phyloP scores from a whole-genome alignment of 2,888 invertebrate genomes.

The Eupithecia tripunctaria region DNA sequence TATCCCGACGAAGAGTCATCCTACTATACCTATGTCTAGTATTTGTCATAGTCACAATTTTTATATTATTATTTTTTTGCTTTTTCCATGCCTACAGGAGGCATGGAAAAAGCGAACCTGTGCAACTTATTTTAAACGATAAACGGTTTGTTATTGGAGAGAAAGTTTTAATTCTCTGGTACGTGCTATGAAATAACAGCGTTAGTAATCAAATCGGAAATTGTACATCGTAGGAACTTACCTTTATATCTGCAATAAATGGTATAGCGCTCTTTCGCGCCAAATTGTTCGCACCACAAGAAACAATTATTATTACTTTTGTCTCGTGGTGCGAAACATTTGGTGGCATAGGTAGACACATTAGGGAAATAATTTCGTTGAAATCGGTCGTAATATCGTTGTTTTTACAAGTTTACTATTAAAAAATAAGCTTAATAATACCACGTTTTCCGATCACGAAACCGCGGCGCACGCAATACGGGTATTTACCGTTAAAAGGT shows the following conservation, averaged over 20 bases:
- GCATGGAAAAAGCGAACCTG: neutral
- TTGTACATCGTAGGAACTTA: neutral
- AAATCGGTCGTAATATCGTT: slow-evolving; percentile 29
- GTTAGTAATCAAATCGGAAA: neutral
- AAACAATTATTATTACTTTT: too few species aligned
- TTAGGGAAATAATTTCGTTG: slow-evolving; percentile 29
- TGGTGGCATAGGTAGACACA: neutral
- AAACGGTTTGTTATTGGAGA: neutral
- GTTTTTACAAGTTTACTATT: slow-evolving; percentile 28
- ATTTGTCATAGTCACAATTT: too few species aligned
- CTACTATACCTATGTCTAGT: neutral
- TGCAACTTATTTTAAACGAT: neutral
- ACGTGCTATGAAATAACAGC: neutral
- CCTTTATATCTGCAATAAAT: slow-evolving; percentile 14
- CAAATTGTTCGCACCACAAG: too few species aligned
- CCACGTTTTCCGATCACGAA: slow-evolving; percentile 45
- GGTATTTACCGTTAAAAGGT: slow-evolving; percentile 47
- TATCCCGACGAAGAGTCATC: neutral
- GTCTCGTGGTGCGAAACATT: too few species aligned
- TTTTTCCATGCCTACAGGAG: too few species aligned
- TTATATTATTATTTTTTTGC: too few species aligned
- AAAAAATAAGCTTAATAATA: slow-evolving; percentile 37
- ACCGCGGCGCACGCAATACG: slow-evolving; percentile 42
- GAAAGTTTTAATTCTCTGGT: neutral
- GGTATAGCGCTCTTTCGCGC: too few species aligned